Conservation (phyloP, 2,888 invertebrate genomes). For the Acanthosepion esculentum region DNA sequence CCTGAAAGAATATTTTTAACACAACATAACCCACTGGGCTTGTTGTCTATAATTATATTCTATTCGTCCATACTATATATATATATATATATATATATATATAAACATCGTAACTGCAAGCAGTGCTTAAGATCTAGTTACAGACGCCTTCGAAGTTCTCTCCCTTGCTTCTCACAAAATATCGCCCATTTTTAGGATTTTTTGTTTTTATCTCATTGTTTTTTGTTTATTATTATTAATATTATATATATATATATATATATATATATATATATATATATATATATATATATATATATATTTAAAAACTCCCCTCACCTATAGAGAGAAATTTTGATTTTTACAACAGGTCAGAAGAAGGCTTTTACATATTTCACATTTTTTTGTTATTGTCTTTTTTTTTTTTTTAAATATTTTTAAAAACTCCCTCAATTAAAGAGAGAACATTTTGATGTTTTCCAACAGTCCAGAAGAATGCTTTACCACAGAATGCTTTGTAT, state of each 20-base stretch:
- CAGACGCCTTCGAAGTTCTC: neutral
- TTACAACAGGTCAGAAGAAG: too few species aligned
- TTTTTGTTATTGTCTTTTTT: neutral
- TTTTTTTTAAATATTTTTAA: neutral
- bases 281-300: too few species aligned
- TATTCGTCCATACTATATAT: neutral
- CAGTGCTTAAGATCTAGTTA: neutral
- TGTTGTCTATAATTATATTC: too few species aligned
- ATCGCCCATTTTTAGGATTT: neutral
- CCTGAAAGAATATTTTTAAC: too few species aligned
- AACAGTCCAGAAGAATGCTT: neutral
- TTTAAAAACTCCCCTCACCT: too few species aligned
- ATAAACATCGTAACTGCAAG: neutral
- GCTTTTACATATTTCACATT: too few species aligned
- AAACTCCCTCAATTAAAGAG: neutral
- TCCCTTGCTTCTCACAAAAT: neutral
- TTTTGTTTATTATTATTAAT: neutral
- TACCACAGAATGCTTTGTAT: constrained; percentile 33
- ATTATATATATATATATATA: neutral
- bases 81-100: neutral
- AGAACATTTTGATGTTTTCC: neutral
- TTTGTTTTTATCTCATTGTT: neutral
- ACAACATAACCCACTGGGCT: too few species aligned
- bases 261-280: too few species aligned
- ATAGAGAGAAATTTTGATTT: too few species aligned